Conservation (phyloP, 2,888 invertebrate genomes). For the Drosophila macrospina region DNA sequence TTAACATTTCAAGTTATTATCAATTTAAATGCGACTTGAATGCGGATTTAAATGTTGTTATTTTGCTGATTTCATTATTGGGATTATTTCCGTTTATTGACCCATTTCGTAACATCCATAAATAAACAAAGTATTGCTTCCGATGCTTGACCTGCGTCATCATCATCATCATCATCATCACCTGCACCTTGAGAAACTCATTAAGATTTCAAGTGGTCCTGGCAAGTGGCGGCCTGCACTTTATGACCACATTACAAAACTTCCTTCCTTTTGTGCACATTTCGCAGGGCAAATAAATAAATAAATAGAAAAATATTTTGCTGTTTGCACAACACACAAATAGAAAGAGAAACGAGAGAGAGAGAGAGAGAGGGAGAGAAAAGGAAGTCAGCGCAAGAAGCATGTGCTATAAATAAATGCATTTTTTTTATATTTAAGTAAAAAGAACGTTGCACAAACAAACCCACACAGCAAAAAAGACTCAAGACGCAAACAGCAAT, state of each 20-base stretch:
- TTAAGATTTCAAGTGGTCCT: constrained; percentile 44
- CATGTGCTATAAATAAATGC: constrained; percentile 72
- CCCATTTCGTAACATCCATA: constrained; percentile 41
- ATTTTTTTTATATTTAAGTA: constrained; percentile 53
- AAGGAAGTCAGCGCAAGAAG: constrained; percentile 54
- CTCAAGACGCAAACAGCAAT: constrained; percentile 9
- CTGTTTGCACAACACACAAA: constrained; percentile 44
- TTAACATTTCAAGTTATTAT: background rate
- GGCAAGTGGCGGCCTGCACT: constrained; percentile 35
- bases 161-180: constrained; percentile 21
- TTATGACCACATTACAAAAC: constrained; percentile 53
- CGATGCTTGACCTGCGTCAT: constrained; percentile 57
- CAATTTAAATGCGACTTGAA: background rate
- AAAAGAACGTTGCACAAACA: constrained; percentile 30
- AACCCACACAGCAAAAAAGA: constrained; percentile 36
- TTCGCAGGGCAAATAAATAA: constrained; percentile 47
- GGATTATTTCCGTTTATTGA: constrained; percentile 42
- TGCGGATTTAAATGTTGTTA: constrained; percentile 24
- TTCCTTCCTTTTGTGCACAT: constrained; percentile 43
- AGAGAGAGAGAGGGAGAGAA: constrained; percentile 1
- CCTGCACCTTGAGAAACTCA: constrained; percentile 37
- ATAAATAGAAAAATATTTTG: constrained; percentile 59
- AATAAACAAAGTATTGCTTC: constrained; percentile 38
- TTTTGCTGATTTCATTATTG: constrained; percentile 14
- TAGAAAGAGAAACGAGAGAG: background rate